Evolutionary conservation across 1,140 invertebrate genomes (phyloP), one percentile per base, ranked within the genome.

Genomic region (Proctacanthus coquilletti): DNA sequence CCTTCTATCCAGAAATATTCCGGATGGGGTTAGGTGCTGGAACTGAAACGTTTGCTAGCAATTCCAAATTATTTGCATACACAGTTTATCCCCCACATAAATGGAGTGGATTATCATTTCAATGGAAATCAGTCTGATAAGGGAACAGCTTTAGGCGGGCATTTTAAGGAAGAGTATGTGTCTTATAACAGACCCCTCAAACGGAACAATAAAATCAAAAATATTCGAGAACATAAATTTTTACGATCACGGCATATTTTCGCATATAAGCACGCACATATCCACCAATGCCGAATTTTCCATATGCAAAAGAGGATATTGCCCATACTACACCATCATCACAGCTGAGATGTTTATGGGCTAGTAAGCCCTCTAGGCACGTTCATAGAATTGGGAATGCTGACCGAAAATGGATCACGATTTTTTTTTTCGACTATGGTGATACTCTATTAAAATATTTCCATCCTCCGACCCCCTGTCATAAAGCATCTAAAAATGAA

Each of bases 21-120:
- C n/a, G n/a, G n/a, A n/a, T n/a, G n/a, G n/a, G n/a, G n/a, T n/a
- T n/a, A n/a, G n/a, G n/a, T n/a, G n/a, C n/a, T n/a, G n/a, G n/a
- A n/a, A n/a, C n/a, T n/a, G n/a, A n/a, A n/a, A n/a, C n/a, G n/a
- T n/a, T n/a, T n/a, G n/a, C n/a, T n/a, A n/a, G n/a, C n/a, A n/a
- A n/a, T n/a, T n/a, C n/a, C n/a, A n/a, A n/a, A n/a, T n/a, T 27
- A 27, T 27, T 27, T 27, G 23, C 23, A 27, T 27, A 27, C 23
- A 13, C 23, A 8, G 13, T 27, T 13, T 13, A n/a, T n/a, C n/a
- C 23, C 23, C 8, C 13, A 27, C 23, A 27, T 27, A 27, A 27
- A 13, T 27, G 8, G 13, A 27, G 13, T 13, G 23, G 23, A 27
- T 27, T 27, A 27, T 27, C 23, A 27, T 27, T 27, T 27, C 23